Conservation (phyloP, 2,797 vertebrate species). For the Neosilurus hyrtlii region DNA sequence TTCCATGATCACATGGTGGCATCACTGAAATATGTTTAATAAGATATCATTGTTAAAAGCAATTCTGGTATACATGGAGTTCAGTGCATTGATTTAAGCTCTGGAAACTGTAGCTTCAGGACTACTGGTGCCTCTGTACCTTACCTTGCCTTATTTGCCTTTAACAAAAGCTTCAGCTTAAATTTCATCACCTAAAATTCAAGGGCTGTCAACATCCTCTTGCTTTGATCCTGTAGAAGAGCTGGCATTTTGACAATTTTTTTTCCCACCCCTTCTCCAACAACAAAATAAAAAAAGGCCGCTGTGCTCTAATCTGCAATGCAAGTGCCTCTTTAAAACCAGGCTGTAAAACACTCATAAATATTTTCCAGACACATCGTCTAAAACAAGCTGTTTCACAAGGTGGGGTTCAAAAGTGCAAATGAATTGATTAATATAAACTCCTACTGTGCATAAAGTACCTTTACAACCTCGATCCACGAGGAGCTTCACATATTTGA, state of each 20-base stretch:
- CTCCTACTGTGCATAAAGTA: slow-evolving; percentile 6
- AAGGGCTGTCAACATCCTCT: slow-evolving; percentile 17
- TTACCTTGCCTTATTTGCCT: not conserved
- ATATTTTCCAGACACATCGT: slow-evolving; percentile 37
- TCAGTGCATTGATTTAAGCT: not conserved
- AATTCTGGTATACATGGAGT: not conserved
- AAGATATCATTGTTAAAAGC: not conserved
- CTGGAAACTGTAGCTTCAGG: slow-evolving; percentile 30
- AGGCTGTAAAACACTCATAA: slow-evolving; percentile 25
- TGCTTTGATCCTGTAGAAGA: slow-evolving; percentile 35
- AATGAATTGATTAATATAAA: slow-evolving; percentile 1
- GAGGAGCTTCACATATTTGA: not conserved
- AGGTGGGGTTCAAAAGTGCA: slow-evolving; percentile 2
- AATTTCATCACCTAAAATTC: slow-evolving; percentile 28
- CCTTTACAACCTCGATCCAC: not conserved
- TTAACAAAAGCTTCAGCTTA: slow-evolving; percentile 18
- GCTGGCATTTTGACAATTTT: slow-evolving; percentile 20
- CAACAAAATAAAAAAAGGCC: slow-evolving; percentile 29
- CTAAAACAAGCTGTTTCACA: slow-evolving; percentile 25
- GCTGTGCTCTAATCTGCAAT: slow-evolving; percentile 38
- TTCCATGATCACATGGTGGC: not conserved
- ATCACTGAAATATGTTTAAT: not conserved
- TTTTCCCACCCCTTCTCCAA: not conserved
- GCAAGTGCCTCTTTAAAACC: slow-evolving; percentile 32
- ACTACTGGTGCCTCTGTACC: not conserved